Evolutionary conservation across 1,140 invertebrate species (phyloP), one percentile per base, ranked within the genome.

Genomic region (Bombus confusus): DNA sequence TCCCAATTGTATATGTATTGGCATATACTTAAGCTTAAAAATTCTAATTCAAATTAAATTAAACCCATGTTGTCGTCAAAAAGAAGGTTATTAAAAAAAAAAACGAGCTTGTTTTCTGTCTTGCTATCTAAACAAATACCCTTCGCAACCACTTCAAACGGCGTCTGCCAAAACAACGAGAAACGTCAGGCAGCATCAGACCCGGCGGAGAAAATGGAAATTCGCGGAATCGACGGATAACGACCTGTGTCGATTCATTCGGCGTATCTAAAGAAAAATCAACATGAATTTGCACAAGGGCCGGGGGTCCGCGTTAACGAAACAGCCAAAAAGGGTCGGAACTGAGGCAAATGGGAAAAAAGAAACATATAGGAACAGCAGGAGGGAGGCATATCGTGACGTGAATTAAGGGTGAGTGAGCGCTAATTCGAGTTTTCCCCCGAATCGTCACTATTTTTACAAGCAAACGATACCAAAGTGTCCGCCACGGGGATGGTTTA

Each of bases 371-470:
- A 39, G 39, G 22, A 34, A 78, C 59, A 84, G 76, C 88, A 88
- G 72, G 43, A 34, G 74, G 64, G 28, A 69, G 64, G n/a, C 31
- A 86, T 88, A 88, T 88, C 85, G 87, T 83, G 18, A 72, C 80
- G 83, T 47, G 87, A 87, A 92, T 91, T 91, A 91, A 87, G 87
- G 80, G 75, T 77, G 75, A 62, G 66, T 76, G 83, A 72, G 81
- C 82, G 90, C 91, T 92, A 91, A 93, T 93, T 92, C 90, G 86
- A 75, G 84, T 62, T 66, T n/a, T 22, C 39, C 87, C 87, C 86
- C 68, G 90, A 92, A 92, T 92, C 88, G 88, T 86, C 91, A 47
- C 72, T 92, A 93, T 93, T 93, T 93, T 93, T 91, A 91, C 91
- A 92, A 93, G 91, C 85, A 90, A 92, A 92, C 84, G 84, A 74